These are phyloP conservation scores for Solenopsis invicta DNA, from an alignment of 1,140 invertebrate genomes.

Conservation along the genomic window DNA sequence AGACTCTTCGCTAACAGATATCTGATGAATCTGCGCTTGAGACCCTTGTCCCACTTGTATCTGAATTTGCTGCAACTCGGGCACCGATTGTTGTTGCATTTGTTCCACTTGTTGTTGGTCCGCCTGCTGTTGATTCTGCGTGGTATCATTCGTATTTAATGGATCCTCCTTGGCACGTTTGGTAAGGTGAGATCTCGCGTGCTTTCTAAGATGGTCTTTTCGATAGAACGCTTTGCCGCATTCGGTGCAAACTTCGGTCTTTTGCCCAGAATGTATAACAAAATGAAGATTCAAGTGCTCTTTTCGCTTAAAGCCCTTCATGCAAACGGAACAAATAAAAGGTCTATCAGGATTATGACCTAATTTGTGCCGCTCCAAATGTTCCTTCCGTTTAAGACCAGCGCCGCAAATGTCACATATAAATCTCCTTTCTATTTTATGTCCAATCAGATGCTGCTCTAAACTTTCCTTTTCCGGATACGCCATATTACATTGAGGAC, in stretches of 20 bases:
- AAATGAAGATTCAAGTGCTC: constrained; percentile 93
- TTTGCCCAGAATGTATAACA: constrained; percentile 93
- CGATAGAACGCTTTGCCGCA: constrained; percentile 94
- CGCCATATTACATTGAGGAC: constrained; percentile 93
- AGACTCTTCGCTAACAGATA: constrained; percentile 84
- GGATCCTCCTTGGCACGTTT: constrained; percentile 91
- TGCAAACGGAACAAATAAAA: constrained; percentile 92
- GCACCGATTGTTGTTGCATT: constrained; percentile 71
- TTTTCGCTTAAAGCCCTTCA: constrained; percentile 93
- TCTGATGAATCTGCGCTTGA: constrained; percentile 85
- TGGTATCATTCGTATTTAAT: constrained; percentile 79
- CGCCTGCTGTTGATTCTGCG: constrained; percentile 79
- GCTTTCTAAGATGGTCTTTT: constrained; percentile 94
- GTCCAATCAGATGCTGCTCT: constrained; percentile 91
- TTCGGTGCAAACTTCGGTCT: constrained; percentile 91
- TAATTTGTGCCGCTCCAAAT: constrained; percentile 92
- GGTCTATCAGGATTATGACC: constrained; percentile 93
- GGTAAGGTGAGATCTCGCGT: constrained; percentile 91
- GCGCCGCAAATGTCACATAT: constrained; percentile 89
- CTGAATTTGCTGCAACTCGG: constrained; percentile 80
- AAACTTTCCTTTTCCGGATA: constrained; percentile 92
- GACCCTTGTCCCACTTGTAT: constrained; percentile 85
- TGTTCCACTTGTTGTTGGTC: constrained; percentile 80
- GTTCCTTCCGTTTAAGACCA: constrained; percentile 93
- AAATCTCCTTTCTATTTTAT: constrained; percentile 92